Percentiles rank a stretch among this genome's conserved stretches.
phyloP scores from a whole-genome alignment of 2,888 invertebrate genomes.

The Choreutis nemorana region DNA sequence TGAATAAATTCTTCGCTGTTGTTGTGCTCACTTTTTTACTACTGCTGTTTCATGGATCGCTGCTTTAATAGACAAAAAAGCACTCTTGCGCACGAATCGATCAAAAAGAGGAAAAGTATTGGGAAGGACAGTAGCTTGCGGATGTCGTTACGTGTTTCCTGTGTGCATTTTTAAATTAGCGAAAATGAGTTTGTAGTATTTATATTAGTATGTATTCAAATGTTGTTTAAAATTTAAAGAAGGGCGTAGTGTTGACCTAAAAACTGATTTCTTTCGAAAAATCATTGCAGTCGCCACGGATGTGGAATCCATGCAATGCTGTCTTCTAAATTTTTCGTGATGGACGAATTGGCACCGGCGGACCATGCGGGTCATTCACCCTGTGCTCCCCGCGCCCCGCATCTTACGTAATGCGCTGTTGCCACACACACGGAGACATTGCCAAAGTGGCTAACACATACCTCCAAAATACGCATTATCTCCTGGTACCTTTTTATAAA shows the following conservation, averaged over 20 bases:
- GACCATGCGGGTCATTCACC: slow-evolving; percentile 57
- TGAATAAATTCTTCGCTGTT: too few relatives aligned
- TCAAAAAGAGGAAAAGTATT: slow-evolving; percentile 18
- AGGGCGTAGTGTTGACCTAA: too few relatives aligned
- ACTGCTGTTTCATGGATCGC: slow-evolving; percentile 24
- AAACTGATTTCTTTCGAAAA: too few relatives aligned
- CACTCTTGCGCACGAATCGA: slow-evolving; percentile 23
- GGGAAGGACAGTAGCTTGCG: slow-evolving; percentile 23
- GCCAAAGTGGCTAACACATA: slow-evolving; percentile 44
- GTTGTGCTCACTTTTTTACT: too few relatives aligned
- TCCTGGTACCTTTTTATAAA: slow-evolving; percentile 33
- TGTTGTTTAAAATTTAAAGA: too few relatives aligned
- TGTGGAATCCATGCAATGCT: too few relatives aligned
- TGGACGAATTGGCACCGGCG: slow-evolving; percentile 59
- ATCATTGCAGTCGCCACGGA: too few relatives aligned
- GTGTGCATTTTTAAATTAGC: too few relatives aligned
- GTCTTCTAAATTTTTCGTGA: slow-evolving; percentile 55
- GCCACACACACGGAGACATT: slow-evolving; percentile 46
- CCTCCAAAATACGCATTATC: slow-evolving; percentile 33
- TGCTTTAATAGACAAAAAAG: slow-evolving; percentile 22
- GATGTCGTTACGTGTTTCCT: slow-evolving; percentile 25
- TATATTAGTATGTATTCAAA: too few relatives aligned
- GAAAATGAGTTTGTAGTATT: too few relatives aligned
- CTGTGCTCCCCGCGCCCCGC: slow-evolving; percentile 14
- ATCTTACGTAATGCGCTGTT: slow-evolving; percentile 26